Evolutionary conservation across 2,797 vertebrate genomes (phyloP).

Genomic region (Tympanoctomys barrerae): DNA sequence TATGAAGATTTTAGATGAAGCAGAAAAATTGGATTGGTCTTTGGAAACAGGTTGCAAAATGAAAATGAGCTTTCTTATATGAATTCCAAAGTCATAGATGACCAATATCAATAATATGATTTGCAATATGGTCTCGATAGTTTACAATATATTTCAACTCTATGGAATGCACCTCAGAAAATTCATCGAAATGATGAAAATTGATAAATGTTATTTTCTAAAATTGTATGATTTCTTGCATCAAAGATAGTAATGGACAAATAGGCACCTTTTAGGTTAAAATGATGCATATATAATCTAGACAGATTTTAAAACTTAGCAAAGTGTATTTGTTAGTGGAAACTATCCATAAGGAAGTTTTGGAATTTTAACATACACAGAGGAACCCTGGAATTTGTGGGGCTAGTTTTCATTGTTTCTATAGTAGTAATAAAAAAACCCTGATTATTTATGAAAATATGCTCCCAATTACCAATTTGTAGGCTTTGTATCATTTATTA

Average conservation of each 20-base stretch:
- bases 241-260: not conserved
- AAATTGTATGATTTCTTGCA: not conserved
- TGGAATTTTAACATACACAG: not conserved
- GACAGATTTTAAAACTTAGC: not conserved
- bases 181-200: not conserved
- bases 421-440: no score
- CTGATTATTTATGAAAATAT: not conserved
- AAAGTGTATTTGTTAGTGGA: not conserved
- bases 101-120: not conserved
- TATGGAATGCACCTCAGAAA: constrained; percentile 4
- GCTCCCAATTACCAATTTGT: not conserved
- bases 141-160: not conserved
- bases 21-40: not conserved
- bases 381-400: not conserved
- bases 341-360: not conserved
- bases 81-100: not conserved
- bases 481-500: not conserved
- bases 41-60: not conserved
- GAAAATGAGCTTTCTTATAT: constrained; percentile 29
- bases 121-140: not conserved
- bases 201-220: not conserved
- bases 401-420: no score
- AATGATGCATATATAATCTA: not conserved
- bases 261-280: not conserved
- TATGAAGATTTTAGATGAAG: not conserved